These are phyloP conservation scores for Toxotes jaculatrix DNA, from an alignment of 2,113 vertebrate species.

Conservation along the genomic window DNA sequence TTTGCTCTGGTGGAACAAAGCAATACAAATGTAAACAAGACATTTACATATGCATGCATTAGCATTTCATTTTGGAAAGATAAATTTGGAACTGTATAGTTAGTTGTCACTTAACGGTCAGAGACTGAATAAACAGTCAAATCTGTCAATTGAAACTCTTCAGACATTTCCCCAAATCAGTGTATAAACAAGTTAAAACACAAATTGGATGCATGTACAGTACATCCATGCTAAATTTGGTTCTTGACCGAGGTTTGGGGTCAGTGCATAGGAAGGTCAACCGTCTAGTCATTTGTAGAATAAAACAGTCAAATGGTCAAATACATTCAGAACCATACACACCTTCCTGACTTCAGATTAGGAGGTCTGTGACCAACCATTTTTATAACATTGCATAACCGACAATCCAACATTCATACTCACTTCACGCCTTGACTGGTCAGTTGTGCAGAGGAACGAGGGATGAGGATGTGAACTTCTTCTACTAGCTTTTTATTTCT, in stretches of 20 bases:
- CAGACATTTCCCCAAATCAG: background rate
- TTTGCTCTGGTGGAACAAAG: conserved; percentile 11
- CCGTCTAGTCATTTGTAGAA: background rate
- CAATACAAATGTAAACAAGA: conserved; percentile 1
- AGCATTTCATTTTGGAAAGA: conserved; percentile 24
- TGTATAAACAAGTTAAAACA: background rate
- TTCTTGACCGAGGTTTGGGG: background rate
- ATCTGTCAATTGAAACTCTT: background rate
- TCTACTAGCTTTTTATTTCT: background rate
- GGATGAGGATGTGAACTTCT: background rate
- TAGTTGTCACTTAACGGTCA: conserved; percentile 8
- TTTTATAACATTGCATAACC: too few species aligned
- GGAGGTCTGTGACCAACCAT: too few species aligned
- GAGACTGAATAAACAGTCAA: background rate
- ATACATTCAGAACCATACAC: too few species aligned
- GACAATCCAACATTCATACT: background rate
- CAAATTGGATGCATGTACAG: background rate
- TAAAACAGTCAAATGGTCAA: background rate
- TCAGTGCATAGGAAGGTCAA: background rate
- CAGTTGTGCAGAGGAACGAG: background rate
- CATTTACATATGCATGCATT: conserved; percentile 29
- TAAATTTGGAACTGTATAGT: background rate
- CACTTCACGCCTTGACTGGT: background rate
- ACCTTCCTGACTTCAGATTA: too few species aligned
- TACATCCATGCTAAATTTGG: background rate